Conservation (phyloP, 2,797 vertebrate species). For the Anolis apletophallus region DNA sequence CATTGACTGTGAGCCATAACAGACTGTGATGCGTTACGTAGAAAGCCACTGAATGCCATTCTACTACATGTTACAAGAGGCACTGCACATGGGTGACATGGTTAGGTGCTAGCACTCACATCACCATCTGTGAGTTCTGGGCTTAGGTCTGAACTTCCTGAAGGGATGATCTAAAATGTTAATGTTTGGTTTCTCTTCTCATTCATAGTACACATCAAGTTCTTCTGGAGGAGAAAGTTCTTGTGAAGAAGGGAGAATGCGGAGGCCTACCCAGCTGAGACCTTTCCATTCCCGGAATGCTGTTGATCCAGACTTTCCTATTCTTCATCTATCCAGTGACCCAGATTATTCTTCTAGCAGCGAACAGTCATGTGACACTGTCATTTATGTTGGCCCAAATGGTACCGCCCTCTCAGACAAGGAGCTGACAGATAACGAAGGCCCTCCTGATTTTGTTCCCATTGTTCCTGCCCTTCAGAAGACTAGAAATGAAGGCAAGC, state of each 20-base stretch:
- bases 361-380: slow-evolving; percentile 95
- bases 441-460: slow-evolving; percentile 91
- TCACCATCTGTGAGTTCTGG: not conserved
- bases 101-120: not conserved
- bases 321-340: slow-evolving; percentile 87
- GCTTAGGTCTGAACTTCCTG: not conserved
- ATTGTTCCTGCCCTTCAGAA: slow-evolving; percentile 95
- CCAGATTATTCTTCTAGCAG: slow-evolving; percentile 92
- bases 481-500: slow-evolving; percentile 78
- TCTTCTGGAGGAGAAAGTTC: slow-evolving; percentile 94
- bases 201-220: slow-evolving; percentile 89
- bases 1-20: not conserved
- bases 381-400: slow-evolving; percentile 92
- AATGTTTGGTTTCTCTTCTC: slow-evolving; percentile 34
- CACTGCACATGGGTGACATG: not conserved
- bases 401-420: slow-evolving; percentile 87
- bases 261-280: slow-evolving; percentile 86
- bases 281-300: slow-evolving; percentile 90
- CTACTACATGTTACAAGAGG: not conserved
- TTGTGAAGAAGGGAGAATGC: slow-evolving; percentile 89
- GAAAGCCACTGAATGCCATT: not conserved
- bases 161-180: slow-evolving; percentile 30
- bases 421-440: slow-evolving; percentile 88
- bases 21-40: not conserved
- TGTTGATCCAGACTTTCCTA: slow-evolving; percentile 85